Base-by-base conservation (phyloP, 2,888 invertebrate genomes). In the Antheraea assamensis region DNA sequence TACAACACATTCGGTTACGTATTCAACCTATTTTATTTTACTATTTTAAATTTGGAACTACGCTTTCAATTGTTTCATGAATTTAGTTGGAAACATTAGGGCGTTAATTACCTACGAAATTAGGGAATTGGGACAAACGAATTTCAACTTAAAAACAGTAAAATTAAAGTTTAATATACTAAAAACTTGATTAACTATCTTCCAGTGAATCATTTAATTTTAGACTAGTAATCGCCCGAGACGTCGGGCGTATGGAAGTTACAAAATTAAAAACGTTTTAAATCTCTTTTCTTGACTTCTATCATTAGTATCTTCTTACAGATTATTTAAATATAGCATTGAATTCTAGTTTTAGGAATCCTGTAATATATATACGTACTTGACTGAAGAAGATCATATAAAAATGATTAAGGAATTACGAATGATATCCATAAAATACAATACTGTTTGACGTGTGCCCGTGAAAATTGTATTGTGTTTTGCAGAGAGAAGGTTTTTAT, bases 1-100 rank as follows among this genome's bases (percentile, higher is more conserved):
- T 74, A 71, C 70, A 73, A n/a, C 35, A 35, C 68, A 35, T 61
- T 24, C 68, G 7, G 72, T 75, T 75, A 74, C 73, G 74, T 74
- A 78, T 75, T 74, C 78, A 77, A 81, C 80, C 80, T 78, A 81
- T 78, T 80, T 82, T 78, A 75, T 78, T 80, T 75, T 76, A 75
- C 76, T 76, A 77, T 79, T 82, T 80, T 77, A 81, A 80, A 81
- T 80, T 78, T 81, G 77, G 82, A 81, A 79, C 71, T 73, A 24
- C 71, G 71, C 49, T 10, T 71, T 70, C 73, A 73, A 73, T 73
- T 73, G 73, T 73, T 73, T 73, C 73, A 73, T 47, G 73, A 71
- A 71, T 71, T 71, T 71, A 71, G 71, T 74, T 71, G 71, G 74
- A 74, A 74, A 71, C 74, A 74, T 74, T 74, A 66, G 49, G 71